phyloP scores from a whole-genome alignment of 2,797 vertebrate species.

The Yasuhikotakia modesta region DNA sequence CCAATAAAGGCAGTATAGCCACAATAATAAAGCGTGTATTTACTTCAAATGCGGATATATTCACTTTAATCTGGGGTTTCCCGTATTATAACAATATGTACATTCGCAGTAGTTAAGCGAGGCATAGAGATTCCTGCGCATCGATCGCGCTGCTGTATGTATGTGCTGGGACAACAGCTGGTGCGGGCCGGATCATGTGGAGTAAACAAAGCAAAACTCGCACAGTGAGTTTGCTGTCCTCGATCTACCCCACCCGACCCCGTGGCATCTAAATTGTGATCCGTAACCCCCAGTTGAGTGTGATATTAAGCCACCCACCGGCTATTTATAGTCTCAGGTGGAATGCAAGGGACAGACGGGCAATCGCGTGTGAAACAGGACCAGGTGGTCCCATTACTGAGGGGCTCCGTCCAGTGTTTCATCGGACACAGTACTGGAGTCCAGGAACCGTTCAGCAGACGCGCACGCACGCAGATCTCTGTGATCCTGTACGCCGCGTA shows the following conservation, averaged over 20 bases:
- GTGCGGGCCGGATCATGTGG: slow-evolving; percentile 20
- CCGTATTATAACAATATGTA: background rate
- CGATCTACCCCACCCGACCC: background rate
- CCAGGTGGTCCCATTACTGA: slow-evolving; percentile 28
- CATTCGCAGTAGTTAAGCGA: no score
- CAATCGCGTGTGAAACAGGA: slow-evolving; percentile 41
- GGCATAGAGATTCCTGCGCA: background rate
- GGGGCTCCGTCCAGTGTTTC: background rate
- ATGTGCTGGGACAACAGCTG: slow-evolving; percentile 40
- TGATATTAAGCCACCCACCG: slow-evolving; percentile 72
- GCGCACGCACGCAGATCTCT: background rate
- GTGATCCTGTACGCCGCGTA: slow-evolving; percentile 50
- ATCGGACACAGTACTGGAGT: background rate
- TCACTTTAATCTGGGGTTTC: background rate
- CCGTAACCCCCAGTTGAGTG: slow-evolving; percentile 61
- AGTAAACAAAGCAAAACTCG: slow-evolving; percentile 52
- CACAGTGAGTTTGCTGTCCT: slow-evolving; percentile 20
- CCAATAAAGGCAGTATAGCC: background rate
- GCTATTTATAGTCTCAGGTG: slow-evolving; percentile 77
- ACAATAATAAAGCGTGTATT: background rate
- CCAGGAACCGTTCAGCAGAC: background rate
- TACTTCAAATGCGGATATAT: background rate
- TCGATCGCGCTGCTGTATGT: slow-evolving; percentile 25
- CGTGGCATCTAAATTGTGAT: slow-evolving; percentile 45
- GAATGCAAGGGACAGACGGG: slow-evolving; percentile 69